phyloP scores from a whole-genome alignment of 2,797 vertebrate species.

The Allobates femoralis region DNA sequence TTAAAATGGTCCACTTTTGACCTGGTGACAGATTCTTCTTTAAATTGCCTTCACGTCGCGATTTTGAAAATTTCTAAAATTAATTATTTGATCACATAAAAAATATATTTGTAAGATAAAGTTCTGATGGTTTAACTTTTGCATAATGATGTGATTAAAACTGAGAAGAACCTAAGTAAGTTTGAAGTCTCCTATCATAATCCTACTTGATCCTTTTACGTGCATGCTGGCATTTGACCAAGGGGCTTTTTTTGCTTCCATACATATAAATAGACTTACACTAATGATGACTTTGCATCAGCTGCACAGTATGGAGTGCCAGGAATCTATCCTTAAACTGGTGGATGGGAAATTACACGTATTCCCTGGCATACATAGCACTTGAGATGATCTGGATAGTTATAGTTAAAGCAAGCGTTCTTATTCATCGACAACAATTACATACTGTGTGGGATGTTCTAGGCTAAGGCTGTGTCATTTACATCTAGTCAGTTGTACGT shows the following conservation, averaged over 20 bases:
- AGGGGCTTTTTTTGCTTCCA: slow-evolving; percentile 48
- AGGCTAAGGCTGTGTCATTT: slow-evolving; percentile 15
- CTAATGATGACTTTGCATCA: slow-evolving; percentile 62
- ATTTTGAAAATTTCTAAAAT: background rate
- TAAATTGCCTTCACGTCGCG: background rate
- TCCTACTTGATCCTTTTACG: slow-evolving; percentile 42
- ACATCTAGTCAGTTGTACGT: background rate
- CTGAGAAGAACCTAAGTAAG: background rate
- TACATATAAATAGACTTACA: slow-evolving; percentile 58
- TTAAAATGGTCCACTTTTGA: no score
- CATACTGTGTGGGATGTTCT: slow-evolving; percentile 18
- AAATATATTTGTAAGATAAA: background rate
- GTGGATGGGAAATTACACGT: slow-evolving; percentile 49
- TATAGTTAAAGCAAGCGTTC: slow-evolving; percentile 3
- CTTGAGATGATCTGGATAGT: background rate
- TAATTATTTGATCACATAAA: background rate
- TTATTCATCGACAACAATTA: slow-evolving; percentile 29
- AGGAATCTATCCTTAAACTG: slow-evolving; percentile 52
- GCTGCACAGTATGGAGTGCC: slow-evolving; percentile 51
- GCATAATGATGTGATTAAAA: background rate
- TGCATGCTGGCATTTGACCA: slow-evolving; percentile 41
- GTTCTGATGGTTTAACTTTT: background rate
- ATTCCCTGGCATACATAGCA: background rate
- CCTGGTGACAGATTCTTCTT: no score
- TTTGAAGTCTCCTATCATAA: slow-evolving; percentile 37